Conservation (phyloP, 1,140 invertebrate genomes). For the Hirudo medicinalis region DNA sequence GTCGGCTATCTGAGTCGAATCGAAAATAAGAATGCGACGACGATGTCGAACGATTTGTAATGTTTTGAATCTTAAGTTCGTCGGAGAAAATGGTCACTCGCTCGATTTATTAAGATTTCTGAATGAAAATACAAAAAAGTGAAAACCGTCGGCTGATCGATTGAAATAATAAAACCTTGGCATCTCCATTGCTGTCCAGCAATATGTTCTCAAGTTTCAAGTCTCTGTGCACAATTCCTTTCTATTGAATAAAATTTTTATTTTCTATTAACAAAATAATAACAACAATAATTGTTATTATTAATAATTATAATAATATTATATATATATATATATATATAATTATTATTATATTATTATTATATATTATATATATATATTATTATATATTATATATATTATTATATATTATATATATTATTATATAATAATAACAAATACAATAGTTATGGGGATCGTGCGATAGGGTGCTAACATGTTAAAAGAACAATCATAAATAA, state of each 20-base stretch:
- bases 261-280: constrained; percentile 9
- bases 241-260: constrained; percentile 43
- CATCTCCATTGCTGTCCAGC: constrained; percentile 82
- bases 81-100: background rate
- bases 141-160: background rate
- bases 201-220: constrained; percentile 97
- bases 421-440: no score
- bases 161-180: constrained; percentile 55
- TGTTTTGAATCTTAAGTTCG: background rate
- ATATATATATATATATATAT: no score
- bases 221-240: constrained; percentile 71
- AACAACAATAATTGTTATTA: background rate
- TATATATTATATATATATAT: background rate
- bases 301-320: no score
- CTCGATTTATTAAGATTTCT: no score
- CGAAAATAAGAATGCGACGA: background rate
- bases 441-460: no score
- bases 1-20: constrained; percentile 69
- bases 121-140: background rate
- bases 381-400: background rate
- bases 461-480: no score
- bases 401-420: background rate
- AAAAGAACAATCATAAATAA: no score
- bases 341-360: background rate
- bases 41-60: background rate